phyloP scores from a whole-genome alignment of 2,113 vertebrate genomes.

The Procavia capensis region DNA sequence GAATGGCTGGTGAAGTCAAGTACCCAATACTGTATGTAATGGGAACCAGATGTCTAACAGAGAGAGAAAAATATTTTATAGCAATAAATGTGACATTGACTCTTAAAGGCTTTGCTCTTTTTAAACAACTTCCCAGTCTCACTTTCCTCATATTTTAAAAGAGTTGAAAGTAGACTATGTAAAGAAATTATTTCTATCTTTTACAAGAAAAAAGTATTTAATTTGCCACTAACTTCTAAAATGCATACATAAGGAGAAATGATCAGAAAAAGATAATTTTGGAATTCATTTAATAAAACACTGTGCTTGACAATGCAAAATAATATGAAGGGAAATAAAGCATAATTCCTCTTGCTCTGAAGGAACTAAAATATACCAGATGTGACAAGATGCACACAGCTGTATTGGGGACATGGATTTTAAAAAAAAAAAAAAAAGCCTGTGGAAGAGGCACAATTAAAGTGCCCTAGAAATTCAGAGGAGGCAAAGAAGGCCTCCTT shows the following conservation, averaged over 20 bases:
- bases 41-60: slow-evolving; percentile 73
- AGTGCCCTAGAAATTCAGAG: background rate
- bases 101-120: slow-evolving; percentile 72
- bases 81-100: slow-evolving; percentile 80
- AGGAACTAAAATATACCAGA: background rate
- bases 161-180: background rate
- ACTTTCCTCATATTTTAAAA: slow-evolving; percentile 33
- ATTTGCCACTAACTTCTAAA: slow-evolving; percentile 12
- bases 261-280: slow-evolving; percentile 26
- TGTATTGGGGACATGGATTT: background rate
- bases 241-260: slow-evolving; percentile 6
- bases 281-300: slow-evolving; percentile 31
- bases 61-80: slow-evolving; percentile 77
- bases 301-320: slow-evolving; percentile 10
- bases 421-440: background rate
- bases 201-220: slow-evolving; percentile 8
- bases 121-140: slow-evolving; percentile 57
- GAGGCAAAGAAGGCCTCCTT: background rate
- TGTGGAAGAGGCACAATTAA: background rate
- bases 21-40: slow-evolving; percentile 76
- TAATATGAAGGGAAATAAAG: slow-evolving; percentile 11
- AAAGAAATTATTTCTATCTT: slow-evolving; percentile 41
- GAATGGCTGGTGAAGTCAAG: slow-evolving; percentile 77
- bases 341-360: slow-evolving; percentile 45
- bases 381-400: background rate